Evolutionary conservation across 2,888 invertebrate genomes (phyloP), one percentile per base, ranked within the genome.

Genomic region (Dasypogon diadema): DNA sequence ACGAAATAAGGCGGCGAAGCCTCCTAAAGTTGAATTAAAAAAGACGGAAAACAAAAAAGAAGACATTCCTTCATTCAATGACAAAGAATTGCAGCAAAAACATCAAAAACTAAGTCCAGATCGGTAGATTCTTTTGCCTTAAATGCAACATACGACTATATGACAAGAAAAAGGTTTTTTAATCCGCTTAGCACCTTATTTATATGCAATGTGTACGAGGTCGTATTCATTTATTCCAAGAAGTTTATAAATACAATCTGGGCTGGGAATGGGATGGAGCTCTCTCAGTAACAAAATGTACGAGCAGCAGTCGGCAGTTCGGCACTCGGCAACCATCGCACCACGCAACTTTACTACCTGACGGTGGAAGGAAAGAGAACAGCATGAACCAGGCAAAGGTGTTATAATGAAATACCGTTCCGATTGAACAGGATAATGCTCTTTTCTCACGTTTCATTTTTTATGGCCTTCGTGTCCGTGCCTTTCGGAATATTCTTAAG

Each of bases 131-230:
- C 34, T 48, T 42, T 14, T 26, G 21, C 14, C 34, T n/a, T 70
- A 70, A 54, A 63, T 8, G 34, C 54, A 51, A 14, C 54, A 51
- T 14, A 21, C 46, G 12, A 54, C 16, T 54, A 54, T 21, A 51
- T 70, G 60, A 63, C 60, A 63, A 26, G 54, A 54, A 70, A 70
- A 54, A 70, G 70, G 70, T 70, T 54, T 54, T 65, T 73, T 76
- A 77, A 77, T 77, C 77, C 63, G 75, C 75, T 77, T 77, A 77
- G 73, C 72, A 77, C 75, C 77, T 77, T 77, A 75, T 77, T 77
- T 77, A 72, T 77, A 75, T 77, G 63, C 77, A 75, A 70, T 58
- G 70, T 70, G 51, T 60, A 70, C 21, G 70, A 30, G 70, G 54
- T 70, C 30, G 70, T 54, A 70, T 70, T 70, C 54, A 70, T 54